These are phyloP conservation scores for Heliconius hermathena DNA, from an alignment of 1,140 invertebrate genomes.

Conservation along the genomic window DNA sequence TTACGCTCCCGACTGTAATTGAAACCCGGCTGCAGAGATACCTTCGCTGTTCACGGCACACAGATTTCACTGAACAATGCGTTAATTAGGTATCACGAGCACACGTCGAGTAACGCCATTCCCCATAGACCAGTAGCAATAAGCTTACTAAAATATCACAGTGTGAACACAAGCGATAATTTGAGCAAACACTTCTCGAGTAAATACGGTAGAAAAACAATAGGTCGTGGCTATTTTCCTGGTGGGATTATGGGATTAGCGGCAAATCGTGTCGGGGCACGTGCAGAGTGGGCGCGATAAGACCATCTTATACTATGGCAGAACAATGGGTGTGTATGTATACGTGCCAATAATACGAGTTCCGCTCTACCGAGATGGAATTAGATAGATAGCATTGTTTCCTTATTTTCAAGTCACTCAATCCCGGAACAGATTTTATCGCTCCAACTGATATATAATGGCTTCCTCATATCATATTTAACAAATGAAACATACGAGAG, in stretches of 20 bases:
- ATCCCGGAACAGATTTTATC: constrained; percentile 51
- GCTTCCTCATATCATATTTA: constrained; percentile 46
- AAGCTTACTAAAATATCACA: constrained; percentile 65
- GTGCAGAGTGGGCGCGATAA: constrained; percentile 53
- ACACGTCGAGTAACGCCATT: constrained; percentile 26
- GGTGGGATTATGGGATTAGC: constrained; percentile 72
- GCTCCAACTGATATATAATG: constrained; percentile 46
- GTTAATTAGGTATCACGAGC: constrained; percentile 30
- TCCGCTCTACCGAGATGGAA: constrained; percentile 49
- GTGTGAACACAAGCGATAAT: constrained; percentile 61
- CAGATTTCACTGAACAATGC: constrained; percentile 21
- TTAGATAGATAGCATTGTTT: constrained; percentile 49
- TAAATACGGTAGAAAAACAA: constrained; percentile 59
- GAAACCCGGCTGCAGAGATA: constrained; percentile 33
- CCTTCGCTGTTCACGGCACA: constrained; percentile 25
- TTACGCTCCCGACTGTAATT: constrained; percentile 45
- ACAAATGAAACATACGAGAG: not conserved
- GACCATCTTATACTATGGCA: constrained; percentile 23
- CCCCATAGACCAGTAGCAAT: constrained; percentile 29
- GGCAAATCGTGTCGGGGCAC: constrained; percentile 49
- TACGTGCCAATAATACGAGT: constrained; percentile 40
- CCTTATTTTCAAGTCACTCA: constrained; percentile 46
- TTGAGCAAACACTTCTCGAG: constrained; percentile 58
- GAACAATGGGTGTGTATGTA: constrained; percentile 36
- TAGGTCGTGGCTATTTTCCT: constrained; percentile 70